Percentiles rank a stretch among this genome's conserved stretches.
phyloP scores from a whole-genome alignment of 2,113 vertebrate genomes.

The Grus americana region DNA sequence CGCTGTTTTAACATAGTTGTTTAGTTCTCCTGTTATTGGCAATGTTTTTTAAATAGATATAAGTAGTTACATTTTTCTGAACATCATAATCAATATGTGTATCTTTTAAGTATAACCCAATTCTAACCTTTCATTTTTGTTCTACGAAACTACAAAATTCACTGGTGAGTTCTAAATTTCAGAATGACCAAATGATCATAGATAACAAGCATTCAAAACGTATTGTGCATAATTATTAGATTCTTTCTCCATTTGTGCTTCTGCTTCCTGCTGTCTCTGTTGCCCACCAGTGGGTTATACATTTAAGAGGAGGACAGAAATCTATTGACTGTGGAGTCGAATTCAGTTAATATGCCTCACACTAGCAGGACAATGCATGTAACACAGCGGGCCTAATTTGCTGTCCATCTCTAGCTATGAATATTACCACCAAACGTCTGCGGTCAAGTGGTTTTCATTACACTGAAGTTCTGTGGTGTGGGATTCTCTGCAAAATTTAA shows the following conservation, averaged over 20 bases:
- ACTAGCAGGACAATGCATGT: constrained; percentile 9
- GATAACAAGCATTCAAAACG: neutral
- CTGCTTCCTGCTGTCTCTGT: neutral
- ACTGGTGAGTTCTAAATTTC: neutral
- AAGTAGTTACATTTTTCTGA: neutral
- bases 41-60: neutral
- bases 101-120: neutral
- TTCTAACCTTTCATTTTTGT: neutral
- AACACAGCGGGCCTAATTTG: constrained; percentile 29
- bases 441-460: constrained; percentile 3
- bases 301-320: constrained; percentile 3
- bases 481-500: neutral
- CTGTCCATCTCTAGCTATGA: neutral
- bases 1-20: neutral
- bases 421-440: neutral
- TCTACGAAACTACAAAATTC: neutral
- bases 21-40: neutral
- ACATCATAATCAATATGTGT: neutral
- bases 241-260: neutral
- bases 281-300: neutral
- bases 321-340: neutral
- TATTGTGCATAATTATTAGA: neutral
- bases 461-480: neutral
- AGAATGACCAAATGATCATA: neutral
- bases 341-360: constrained; percentile 22